phyloP scores from a whole-genome alignment of 2,797 vertebrate genomes.

The Fundulus diaphanus region DNA sequence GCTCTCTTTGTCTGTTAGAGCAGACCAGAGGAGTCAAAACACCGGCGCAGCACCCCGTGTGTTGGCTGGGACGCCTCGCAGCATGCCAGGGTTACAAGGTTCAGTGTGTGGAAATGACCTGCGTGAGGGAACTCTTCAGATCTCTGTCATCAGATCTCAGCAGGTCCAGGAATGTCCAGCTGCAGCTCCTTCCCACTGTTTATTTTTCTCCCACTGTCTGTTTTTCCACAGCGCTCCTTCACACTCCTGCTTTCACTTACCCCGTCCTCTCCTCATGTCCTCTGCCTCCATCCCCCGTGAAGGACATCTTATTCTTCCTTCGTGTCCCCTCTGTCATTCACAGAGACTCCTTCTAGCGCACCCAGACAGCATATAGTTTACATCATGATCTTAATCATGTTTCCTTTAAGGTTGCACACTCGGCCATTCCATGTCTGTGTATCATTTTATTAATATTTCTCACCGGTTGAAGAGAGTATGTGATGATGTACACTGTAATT shows the following conservation, averaged over 20 bases:
- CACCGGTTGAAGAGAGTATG: constrained; percentile 12
- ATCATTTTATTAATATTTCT: constrained; percentile 54
- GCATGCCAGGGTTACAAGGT: constrained; percentile 30
- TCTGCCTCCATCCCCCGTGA: constrained; percentile 9
- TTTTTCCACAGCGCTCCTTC: constrained; percentile 35
- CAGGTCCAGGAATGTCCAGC: constrained; percentile 69
- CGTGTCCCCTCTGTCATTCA: constrained; percentile 9
- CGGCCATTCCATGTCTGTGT: constrained; percentile 48
- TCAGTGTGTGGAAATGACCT: constrained; percentile 40
- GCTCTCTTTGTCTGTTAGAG: constrained; percentile 34
- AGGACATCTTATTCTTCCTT: neutral
- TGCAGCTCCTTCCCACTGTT: constrained; percentile 78
- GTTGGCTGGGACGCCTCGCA: constrained; percentile 39
- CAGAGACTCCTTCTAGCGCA: constrained; percentile 46
- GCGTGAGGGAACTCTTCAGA: constrained; percentile 45
- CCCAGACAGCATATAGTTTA: constrained; percentile 43
- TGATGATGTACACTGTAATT: constrained; percentile 21
- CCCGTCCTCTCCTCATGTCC: constrained; percentile 44
- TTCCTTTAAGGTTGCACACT: constrained; percentile 55
- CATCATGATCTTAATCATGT: constrained; percentile 46
- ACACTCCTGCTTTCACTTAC: constrained; percentile 44
- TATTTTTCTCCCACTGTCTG: constrained; percentile 44
- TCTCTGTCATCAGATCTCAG: constrained; percentile 64
- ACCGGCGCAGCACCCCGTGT: constrained; percentile 29
- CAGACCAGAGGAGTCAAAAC: constrained; percentile 56